phyloP scores from a whole-genome alignment of 2,888 invertebrate species.

The Trachelus stipa region DNA sequence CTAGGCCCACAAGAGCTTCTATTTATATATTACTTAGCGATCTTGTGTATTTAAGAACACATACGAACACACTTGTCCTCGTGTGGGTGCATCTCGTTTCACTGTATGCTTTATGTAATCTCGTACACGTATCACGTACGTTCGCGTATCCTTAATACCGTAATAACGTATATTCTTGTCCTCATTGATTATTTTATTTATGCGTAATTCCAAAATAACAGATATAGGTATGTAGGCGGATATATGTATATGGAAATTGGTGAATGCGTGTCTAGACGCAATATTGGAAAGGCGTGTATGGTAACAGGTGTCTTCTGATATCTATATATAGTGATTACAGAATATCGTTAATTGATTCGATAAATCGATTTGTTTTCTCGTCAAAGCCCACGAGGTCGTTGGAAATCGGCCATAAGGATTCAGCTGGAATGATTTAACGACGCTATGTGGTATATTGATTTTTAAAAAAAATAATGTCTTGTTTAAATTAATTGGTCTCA shows the following conservation, averaged over 20 bases:
- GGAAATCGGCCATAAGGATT: background rate
- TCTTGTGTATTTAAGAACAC: background rate
- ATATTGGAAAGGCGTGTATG: background rate
- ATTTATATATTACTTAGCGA: background rate
- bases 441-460: no score
- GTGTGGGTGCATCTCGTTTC: background rate
- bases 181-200: background rate
- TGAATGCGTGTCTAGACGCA: background rate
- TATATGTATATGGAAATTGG: background rate
- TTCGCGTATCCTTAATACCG: background rate
- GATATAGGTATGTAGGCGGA: background rate
- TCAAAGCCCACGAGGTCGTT: slow-evolving; percentile 29
- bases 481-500: background rate
- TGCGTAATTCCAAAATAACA: background rate
- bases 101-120: background rate
- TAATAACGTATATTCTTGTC: background rate
- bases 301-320: slow-evolving; percentile 32
- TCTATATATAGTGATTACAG: slow-evolving; percentile 48
- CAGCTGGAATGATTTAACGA: background rate
- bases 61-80: background rate
- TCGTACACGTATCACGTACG: background rate
- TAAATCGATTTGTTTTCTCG: slow-evolving; percentile 40
- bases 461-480: no score
- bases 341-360: slow-evolving; percentile 43
- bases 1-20: slow-evolving; percentile 5